Evolutionary conservation across 2,113 vertebrate genomes (phyloP).

Genomic region (Anser cygnoides): DNA sequence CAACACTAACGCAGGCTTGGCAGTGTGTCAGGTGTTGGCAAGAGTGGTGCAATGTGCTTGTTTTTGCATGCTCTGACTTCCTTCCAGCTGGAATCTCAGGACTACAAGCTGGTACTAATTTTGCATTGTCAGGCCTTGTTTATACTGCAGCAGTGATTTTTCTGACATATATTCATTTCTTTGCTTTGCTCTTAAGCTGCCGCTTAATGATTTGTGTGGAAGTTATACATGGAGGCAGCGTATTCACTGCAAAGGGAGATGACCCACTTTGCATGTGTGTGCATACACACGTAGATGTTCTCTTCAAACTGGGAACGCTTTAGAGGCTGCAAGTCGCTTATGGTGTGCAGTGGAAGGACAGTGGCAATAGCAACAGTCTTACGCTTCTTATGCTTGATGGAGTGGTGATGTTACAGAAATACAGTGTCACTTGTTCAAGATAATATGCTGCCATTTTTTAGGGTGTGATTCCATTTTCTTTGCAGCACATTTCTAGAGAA

Average conservation of each 20-base stretch:
- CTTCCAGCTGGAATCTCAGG: conserved; percentile 15
- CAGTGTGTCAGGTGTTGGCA: neutral
- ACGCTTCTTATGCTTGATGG: neutral
- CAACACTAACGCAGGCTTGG: neutral
- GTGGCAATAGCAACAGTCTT: neutral
- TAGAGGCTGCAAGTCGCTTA: neutral
- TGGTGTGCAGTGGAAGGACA: neutral
- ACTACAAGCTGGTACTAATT: conserved; percentile 11
- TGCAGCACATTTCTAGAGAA: neutral
- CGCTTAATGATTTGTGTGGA: neutral
- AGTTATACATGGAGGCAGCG: neutral
- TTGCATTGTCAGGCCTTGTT: conserved; percentile 29
- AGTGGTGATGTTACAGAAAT: neutral
- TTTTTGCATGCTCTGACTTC: neutral
- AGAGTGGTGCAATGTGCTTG: neutral
- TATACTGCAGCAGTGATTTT: neutral
- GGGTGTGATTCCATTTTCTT: conserved; percentile 4
- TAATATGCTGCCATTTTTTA: neutral
- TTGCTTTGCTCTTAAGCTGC: conserved; percentile 7
- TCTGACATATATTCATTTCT: neutral
- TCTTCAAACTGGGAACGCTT: neutral
- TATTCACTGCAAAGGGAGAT: neutral
- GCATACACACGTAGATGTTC: neutral
- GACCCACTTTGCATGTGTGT: neutral
- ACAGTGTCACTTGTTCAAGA: neutral